Conservation (phyloP, 2,888 invertebrate genomes). For the Tetropium fuscum region DNA sequence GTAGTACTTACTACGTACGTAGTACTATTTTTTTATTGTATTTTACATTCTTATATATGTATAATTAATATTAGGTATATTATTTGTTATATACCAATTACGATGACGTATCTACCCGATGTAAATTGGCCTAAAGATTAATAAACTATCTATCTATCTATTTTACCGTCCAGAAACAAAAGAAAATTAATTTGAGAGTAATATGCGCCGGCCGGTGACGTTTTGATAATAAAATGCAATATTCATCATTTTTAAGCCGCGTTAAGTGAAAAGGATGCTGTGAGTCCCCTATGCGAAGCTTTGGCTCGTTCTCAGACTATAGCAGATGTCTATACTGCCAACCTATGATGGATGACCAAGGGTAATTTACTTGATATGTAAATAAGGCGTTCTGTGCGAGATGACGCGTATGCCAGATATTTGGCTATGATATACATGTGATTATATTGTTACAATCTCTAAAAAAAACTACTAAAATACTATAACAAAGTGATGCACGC, state of each 20-base stretch:
- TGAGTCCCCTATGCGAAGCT: not conserved
- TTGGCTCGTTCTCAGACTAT: slow-evolving; percentile 21
- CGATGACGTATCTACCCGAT: too few relatives aligned
- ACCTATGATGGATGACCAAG: slow-evolving; percentile 43
- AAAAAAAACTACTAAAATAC: too few relatives aligned
- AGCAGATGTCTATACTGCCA: slow-evolving; percentile 35
- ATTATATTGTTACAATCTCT: too few relatives aligned
- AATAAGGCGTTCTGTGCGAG: slow-evolving; percentile 29
- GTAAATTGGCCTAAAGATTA: not conserved
- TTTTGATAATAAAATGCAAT: slow-evolving; percentile 27
- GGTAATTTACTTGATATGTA: slow-evolving; percentile 50
- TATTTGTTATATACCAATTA: too few relatives aligned
- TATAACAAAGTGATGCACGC: too few relatives aligned
- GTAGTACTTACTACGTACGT: too few relatives aligned
- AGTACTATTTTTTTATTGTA: too few relatives aligned
- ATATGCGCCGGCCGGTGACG: not conserved
- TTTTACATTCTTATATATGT: too few relatives aligned
- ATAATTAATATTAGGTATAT: too few relatives aligned
- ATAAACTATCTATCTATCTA: not conserved
- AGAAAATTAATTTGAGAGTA: slow-evolving; percentile 7
- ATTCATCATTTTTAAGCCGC: slow-evolving; percentile 26
- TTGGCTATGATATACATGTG: too few relatives aligned
- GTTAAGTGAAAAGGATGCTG: slow-evolving; percentile 6
- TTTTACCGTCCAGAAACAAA: not conserved
- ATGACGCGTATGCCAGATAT: not conserved